Conservation (phyloP, 2,888 invertebrate species). For the Halictus ligatus region DNA sequence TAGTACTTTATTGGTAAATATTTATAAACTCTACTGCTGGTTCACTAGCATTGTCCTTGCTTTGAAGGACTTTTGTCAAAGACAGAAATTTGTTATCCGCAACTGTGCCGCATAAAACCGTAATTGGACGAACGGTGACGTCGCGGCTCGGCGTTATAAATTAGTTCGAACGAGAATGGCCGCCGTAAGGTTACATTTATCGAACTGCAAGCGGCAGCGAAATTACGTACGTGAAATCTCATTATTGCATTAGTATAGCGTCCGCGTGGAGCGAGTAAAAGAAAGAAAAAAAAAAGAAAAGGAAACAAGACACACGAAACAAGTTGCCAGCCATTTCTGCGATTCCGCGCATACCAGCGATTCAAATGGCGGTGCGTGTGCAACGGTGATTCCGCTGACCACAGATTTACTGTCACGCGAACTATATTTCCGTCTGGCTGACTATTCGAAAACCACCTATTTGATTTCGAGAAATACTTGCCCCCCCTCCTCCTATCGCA, state of each 20-base stretch:
- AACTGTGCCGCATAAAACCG: neutral
- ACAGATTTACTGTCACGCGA: conserved; percentile 69
- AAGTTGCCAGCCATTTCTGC: conserved; percentile 55
- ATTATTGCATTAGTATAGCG: conserved; percentile 51
- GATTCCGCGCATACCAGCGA: conserved; percentile 59
- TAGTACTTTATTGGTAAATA: no score
- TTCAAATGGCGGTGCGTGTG: conserved; percentile 66
- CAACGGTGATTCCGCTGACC: conserved; percentile 66
- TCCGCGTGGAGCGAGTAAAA: conserved; percentile 28
- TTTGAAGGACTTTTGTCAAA: neutral
- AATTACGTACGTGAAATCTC: conserved; percentile 32
- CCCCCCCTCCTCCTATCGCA: neutral
- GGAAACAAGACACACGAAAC: conserved; percentile 36
- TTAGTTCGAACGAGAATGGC: neutral
- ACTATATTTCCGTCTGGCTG: conserved; percentile 47
- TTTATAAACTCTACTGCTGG: no score
- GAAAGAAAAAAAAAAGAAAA: conserved; percentile 31
- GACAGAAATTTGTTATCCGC: neutral
- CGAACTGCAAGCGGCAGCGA: conserved; percentile 1
- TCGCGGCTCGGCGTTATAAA: neutral
- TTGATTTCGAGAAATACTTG: conserved; percentile 46
- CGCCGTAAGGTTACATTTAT: neutral
- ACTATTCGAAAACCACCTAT: conserved; percentile 43
- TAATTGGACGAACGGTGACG: neutral
- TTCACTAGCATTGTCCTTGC: no score